phyloP scores from a whole-genome alignment of 1,140 invertebrate species.

The Temnothorax longispinosus region DNA sequence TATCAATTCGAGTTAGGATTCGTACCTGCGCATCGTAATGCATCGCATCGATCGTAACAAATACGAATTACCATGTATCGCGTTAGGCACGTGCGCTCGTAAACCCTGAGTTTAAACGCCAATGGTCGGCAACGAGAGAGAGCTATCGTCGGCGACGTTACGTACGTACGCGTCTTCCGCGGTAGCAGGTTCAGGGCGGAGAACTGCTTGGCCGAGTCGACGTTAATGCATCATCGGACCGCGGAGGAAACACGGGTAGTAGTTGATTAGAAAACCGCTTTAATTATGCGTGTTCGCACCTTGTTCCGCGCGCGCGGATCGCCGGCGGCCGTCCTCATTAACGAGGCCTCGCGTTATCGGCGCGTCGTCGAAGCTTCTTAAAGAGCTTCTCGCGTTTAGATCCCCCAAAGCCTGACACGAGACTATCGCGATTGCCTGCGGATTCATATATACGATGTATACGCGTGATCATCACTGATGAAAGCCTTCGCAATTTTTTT shows the following conservation, averaged over 20 bases:
- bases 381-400: constrained; percentile 14
- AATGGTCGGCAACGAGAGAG: constrained; percentile 17
- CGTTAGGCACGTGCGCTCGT: constrained; percentile 56
- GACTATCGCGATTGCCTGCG: neutral
- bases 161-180: constrained; percentile 2
- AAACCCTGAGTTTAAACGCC: constrained; percentile 66
- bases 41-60: constrained; percentile 67
- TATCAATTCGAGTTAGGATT: neutral
- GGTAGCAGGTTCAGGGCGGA: constrained; percentile 3
- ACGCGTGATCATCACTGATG: constrained; percentile 5
- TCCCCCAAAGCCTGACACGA: neutral
- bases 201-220: neutral
- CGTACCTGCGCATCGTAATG: neutral
- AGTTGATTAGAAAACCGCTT: constrained; percentile 65
- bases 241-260: constrained; percentile 44
- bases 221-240: constrained; percentile 34
- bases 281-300: constrained; percentile 57
- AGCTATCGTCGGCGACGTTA: constrained; percentile 54
- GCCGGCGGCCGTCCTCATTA: constrained; percentile 44
- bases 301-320: constrained; percentile 12
- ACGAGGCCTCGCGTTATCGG: constrained; percentile 42
- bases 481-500: neutral
- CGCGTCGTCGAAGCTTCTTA: neutral
- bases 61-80: constrained; percentile 71
- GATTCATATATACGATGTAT: neutral